Conservation (phyloP, 2,113 vertebrate genomes). For the Brachypodius melanocephalos region DNA sequence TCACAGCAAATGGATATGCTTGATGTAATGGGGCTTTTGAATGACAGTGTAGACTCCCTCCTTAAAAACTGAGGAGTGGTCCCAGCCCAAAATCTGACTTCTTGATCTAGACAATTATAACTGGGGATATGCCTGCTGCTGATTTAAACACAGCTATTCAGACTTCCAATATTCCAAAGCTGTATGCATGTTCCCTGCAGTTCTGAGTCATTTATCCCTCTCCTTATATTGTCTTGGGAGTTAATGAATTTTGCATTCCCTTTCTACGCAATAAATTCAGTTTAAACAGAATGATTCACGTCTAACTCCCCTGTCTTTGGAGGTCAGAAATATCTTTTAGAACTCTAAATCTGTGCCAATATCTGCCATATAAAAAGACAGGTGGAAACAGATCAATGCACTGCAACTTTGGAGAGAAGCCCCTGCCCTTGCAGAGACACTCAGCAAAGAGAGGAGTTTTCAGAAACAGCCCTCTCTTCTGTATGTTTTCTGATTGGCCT, state of each 20-base stretch:
- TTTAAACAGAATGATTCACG: neutral
- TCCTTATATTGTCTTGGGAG: neutral
- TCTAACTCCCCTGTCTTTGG: neutral
- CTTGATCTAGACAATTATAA: neutral
- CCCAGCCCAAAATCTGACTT: neutral
- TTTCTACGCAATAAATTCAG: neutral
- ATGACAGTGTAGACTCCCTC: neutral
- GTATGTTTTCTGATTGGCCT: neutral
- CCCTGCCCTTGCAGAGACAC: neutral
- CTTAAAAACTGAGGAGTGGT: neutral
- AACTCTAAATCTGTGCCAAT: neutral
- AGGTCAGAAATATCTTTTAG: neutral
- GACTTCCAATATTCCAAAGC: neutral
- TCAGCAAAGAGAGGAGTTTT: neutral
- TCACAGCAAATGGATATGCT: neutral
- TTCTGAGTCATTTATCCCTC: neutral
- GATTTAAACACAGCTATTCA: neutral
- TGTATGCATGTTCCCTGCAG: neutral
- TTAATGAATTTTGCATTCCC: neutral
- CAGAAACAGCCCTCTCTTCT: neutral
- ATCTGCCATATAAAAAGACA: neutral
- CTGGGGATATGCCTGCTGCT: fast-evolving
- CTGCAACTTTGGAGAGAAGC: neutral
- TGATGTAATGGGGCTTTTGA: neutral
- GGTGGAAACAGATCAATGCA: neutral